A percentile compares a stretch with the other conserved stretches of the same genome.
These are phyloP conservation scores for Carabus problematicus DNA, from an alignment of 2,888 invertebrate species.

Conservation along the genomic window DNA sequence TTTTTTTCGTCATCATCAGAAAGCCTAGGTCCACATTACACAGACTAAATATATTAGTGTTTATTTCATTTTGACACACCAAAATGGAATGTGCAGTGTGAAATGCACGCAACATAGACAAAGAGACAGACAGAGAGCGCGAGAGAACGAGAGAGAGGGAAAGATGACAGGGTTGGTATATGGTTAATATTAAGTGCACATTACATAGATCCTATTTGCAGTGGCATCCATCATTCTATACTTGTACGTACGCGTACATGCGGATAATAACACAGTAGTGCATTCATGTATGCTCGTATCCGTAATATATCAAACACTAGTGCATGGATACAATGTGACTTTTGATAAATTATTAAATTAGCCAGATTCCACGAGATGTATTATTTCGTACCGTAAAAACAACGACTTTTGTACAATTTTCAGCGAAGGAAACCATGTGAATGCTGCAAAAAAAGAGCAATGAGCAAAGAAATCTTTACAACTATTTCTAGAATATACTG, in stretches of 20 bases:
- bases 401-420: too few species aligned
- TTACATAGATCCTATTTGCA: conserved; percentile 21
- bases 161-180: conserved; percentile 7
- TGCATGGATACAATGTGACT: background rate
- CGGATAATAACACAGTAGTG: conserved; percentile 16
- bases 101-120: background rate
- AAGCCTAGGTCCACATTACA: conserved; percentile 31
- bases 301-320: conserved; percentile 6
- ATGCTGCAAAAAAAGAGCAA: background rate
- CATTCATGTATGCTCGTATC: background rate
- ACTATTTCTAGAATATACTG: conserved; percentile 7
- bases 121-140: too few species aligned
- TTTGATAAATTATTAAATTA: conserved; percentile 14
- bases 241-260: background rate
- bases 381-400: too few species aligned
- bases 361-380: too few species aligned
- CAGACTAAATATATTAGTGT: conserved; percentile 31
- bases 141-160: too few species aligned
- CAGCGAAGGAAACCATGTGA: too few species aligned
- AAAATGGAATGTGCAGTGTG: conserved; percentile 38
- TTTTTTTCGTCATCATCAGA: conserved; percentile 35
- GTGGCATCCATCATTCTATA: conserved; percentile 14
- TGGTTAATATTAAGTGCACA: conserved; percentile 31
- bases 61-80: conserved; percentile 35
- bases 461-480: background rate